Evolutionary conservation across 2,113 vertebrate species (phyloP), one percentile per base, ranked within the genome.

Genomic region (Ellobius talpinus): DNA sequence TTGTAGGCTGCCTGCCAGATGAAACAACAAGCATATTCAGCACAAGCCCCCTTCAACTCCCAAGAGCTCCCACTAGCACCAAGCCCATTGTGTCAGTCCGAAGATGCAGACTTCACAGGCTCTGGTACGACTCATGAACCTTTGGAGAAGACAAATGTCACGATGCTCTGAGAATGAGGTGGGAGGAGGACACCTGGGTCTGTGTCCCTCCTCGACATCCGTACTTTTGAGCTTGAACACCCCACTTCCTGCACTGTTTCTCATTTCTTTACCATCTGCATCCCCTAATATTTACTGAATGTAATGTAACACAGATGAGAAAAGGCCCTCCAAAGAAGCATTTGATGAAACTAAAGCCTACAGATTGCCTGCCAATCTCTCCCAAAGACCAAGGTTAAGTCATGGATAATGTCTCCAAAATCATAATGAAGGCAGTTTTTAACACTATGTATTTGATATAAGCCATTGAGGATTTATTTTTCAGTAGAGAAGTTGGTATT

Each of bases 91-190:
- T 97, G 94, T 58, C 98, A 98, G 84, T 98, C 98, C 95, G 94
- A 98, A 7, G 99, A 99, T 65, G 93, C 98, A 45, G 98, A 99
- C 87, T 58, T 97, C 85, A 86, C 97, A 86, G 98, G 85, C 97
- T 97, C 16, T 87, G 99, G 99, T 99, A 99, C 12, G 98, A 94
- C 19, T 3, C 93, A 4, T 89, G n/a, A 70, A 74, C 31, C 74
- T 52, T 91, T 90, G 70, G 39, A 87, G 33, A 55, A 82, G 52
- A 74, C 68, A 23, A 68, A 36, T 55, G 66, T 74, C 0, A 0
- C 79, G 42, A 12, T 47, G 42, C 78, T 55, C 42, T 39, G 24
- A 52, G 36, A 50, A 39, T 42, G 23, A 65, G 21, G 13, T 42
- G 5, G 68, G 52, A 84, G n/a, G 33, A 14, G 66, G 52, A 73